Evolutionary conservation across 2,797 vertebrate genomes (phyloP).

Genomic region (Peromyscus eremicus): DNA sequence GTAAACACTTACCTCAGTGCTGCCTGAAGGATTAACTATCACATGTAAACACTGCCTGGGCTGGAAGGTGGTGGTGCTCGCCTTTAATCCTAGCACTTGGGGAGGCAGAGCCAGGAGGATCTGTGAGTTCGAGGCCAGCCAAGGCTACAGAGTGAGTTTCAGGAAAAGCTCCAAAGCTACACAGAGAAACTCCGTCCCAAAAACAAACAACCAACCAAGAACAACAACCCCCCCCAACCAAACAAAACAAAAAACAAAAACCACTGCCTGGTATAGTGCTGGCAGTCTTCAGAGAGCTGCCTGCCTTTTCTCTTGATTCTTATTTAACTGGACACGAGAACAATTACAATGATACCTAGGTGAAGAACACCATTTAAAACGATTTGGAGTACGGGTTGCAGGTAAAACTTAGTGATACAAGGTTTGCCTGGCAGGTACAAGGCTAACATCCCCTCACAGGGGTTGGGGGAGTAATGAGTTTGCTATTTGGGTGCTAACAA

Average conservation of each 20-base stretch:
- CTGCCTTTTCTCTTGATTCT: conserved; percentile 48
- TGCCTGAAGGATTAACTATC: conserved; percentile 29
- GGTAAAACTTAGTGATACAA: neutral
- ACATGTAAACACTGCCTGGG: conserved; percentile 7
- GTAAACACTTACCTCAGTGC: conserved; percentile 41
- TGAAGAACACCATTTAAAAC: neutral
- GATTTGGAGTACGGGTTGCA: neutral
- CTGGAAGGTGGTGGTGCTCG: too few relatives aligned
- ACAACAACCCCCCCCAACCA: too few relatives aligned
- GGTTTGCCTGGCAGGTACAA: neutral
- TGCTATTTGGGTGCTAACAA: neutral
- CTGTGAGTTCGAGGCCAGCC: too few relatives aligned
- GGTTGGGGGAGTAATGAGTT: neutral
- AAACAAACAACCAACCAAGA: too few relatives aligned
- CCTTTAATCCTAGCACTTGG: too few relatives aligned
- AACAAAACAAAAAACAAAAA: too few relatives aligned
- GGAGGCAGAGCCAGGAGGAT: too few relatives aligned
- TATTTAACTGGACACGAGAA: conserved; percentile 37
- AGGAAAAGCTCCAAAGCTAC: too few relatives aligned
- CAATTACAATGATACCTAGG: conserved; percentile 34
- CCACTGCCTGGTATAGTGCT: neutral
- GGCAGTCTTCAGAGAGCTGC: conserved; percentile 10
- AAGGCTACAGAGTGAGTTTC: too few relatives aligned
- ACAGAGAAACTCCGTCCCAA: too few relatives aligned
- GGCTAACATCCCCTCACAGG: neutral